phyloP scores from a whole-genome alignment of 2,888 invertebrate species.

The Ditylenchus weischeri region DNA sequence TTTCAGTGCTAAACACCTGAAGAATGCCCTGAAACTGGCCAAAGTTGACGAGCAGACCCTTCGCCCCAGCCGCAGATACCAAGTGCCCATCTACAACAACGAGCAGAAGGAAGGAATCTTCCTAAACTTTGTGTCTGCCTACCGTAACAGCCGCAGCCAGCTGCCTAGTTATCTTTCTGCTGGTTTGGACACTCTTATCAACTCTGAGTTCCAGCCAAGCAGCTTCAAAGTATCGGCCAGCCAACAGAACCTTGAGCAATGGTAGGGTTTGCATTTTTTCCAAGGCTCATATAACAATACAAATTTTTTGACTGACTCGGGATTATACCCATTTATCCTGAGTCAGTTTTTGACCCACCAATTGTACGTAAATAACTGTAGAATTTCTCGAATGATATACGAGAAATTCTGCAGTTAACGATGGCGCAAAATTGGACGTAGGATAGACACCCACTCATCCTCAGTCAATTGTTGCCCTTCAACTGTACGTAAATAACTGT shows the following conservation, averaged over 20 bases:
- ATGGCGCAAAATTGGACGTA: too few species aligned
- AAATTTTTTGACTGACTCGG: background rate
- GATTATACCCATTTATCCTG: too few species aligned
- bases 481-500: too few species aligned
- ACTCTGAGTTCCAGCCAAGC: conserved; percentile 25
- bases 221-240: conserved; percentile 30
- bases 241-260: conserved; percentile 39
- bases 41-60: conserved; percentile 20
- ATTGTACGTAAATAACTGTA: too few species aligned
- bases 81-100: conserved; percentile 34
- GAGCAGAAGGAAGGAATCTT: conserved; percentile 35
- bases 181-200: conserved; percentile 19
- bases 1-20: background rate
- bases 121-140: conserved; percentile 40
- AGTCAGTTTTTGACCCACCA: too few species aligned
- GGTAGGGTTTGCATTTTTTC: conserved; percentile 21
- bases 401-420: too few species aligned
- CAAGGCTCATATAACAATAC: background rate
- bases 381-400: too few species aligned
- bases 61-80: conserved; percentile 27
- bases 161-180: conserved; percentile 19
- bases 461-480: too few species aligned
- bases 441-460: too few species aligned
- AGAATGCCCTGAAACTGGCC: conserved; percentile 21
- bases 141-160: conserved; percentile 2